phyloP scores from a whole-genome alignment of 2,113 vertebrate genomes.

The Hippocampus abdominalis region DNA sequence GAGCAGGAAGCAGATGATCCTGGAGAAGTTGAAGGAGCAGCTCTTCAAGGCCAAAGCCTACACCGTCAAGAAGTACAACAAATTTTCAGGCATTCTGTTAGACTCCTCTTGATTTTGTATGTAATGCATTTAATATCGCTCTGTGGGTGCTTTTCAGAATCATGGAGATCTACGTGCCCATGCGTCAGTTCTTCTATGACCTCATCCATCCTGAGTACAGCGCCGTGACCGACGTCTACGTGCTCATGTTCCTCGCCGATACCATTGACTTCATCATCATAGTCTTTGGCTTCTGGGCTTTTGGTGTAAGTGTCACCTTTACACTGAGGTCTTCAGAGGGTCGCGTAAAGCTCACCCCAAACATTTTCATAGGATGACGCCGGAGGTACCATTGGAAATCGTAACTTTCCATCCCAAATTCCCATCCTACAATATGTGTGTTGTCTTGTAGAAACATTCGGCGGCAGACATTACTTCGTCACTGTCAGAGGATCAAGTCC shows the following conservation, averaged over 20 bases:
- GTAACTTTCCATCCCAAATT: background rate
- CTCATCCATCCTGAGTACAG: slow-evolving; percentile 98
- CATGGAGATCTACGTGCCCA: slow-evolving; percentile 87
- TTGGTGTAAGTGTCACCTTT: slow-evolving; percentile 80
- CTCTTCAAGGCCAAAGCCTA: slow-evolving; percentile 86
- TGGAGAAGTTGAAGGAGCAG: slow-evolving; percentile 89
- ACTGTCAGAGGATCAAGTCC: slow-evolving; percentile 94
- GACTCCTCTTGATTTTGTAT: background rate
- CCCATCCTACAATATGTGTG: background rate
- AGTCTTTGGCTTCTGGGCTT: slow-evolving; percentile 96
- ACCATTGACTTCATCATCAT: slow-evolving; percentile 98
- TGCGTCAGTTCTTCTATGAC: slow-evolving; percentile 93
- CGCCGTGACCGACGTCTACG: slow-evolving; percentile 95
- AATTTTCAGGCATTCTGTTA: too few relatives aligned
- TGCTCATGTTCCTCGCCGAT: slow-evolving; percentile 97
- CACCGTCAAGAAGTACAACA: slow-evolving; percentile 80
- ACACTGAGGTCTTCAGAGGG: background rate
- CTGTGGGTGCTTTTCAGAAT: slow-evolving; percentile 64
- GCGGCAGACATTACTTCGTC: slow-evolving; percentile 95
- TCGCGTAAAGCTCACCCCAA: background rate
- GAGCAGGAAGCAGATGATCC: slow-evolving; percentile 83
- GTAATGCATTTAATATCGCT: background rate
- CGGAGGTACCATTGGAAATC: background rate
- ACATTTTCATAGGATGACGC: background rate
- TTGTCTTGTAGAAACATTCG: slow-evolving; percentile 86